Evolutionary conservation across 1,140 invertebrate genomes (phyloP).

Genomic region (Hesperophylax magnus): DNA sequence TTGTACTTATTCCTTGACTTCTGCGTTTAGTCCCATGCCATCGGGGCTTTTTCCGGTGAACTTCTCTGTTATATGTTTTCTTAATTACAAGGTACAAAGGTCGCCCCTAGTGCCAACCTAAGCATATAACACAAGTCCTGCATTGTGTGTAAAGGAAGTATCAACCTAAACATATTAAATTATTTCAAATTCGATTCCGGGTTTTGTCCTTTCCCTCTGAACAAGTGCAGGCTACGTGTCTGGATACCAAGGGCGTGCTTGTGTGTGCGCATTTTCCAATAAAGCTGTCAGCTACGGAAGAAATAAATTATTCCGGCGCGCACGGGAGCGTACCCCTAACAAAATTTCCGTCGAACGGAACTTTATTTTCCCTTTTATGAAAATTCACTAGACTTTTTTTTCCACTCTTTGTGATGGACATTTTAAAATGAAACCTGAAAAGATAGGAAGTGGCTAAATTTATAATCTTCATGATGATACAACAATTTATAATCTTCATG

Average conservation of each 20-base stretch:
- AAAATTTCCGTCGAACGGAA: not conserved
- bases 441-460: not conserved
- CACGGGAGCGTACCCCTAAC: not conserved
- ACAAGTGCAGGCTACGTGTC: not conserved
- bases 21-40: too few species aligned
- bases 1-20: too few species aligned
- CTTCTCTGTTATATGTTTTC: too few species aligned
- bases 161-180: not conserved
- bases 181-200: conserved; percentile 9
- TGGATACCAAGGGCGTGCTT: not conserved
- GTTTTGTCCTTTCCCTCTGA: not conserved
- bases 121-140: too few species aligned
- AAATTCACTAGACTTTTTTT: not conserved
- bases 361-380: not conserved
- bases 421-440: not conserved
- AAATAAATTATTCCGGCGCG: not conserved
- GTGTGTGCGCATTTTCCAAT: not conserved
- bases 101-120: too few species aligned
- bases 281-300: not conserved
- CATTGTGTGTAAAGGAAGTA: too few species aligned
- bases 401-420: too few species aligned
- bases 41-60: too few species aligned
- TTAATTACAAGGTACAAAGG: too few species aligned
- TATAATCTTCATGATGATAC: too few species aligned
- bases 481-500: too few species aligned